These are phyloP conservation scores for Limonius californicus DNA, from an alignment of 1,140 invertebrate genomes.

Conservation along the genomic window DNA sequence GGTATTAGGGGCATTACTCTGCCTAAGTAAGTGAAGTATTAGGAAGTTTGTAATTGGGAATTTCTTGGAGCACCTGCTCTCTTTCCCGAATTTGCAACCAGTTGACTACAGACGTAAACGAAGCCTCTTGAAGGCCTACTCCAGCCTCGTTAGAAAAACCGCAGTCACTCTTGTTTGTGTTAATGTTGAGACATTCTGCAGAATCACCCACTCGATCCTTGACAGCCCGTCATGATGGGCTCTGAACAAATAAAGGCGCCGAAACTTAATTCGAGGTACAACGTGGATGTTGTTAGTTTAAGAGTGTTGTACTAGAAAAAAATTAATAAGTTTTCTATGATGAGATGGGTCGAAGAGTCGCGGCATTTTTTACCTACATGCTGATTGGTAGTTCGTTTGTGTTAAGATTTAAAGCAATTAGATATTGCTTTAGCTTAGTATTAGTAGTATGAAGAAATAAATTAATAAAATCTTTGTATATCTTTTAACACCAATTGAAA, in stretches of 20 bases:
- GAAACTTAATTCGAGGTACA: not conserved
- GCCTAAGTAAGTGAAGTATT: not conserved
- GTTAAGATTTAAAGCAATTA: too few relatives aligned
- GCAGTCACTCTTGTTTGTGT: conserved; percentile 4
- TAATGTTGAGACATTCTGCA: not conserved
- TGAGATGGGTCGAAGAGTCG: too few relatives aligned
- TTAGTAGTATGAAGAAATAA: too few relatives aligned
- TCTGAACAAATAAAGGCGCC: not conserved
- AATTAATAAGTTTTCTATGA: too few relatives aligned
- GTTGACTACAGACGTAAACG: too few relatives aligned
- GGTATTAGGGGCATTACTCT: too few relatives aligned
- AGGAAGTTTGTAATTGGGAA: not conserved
- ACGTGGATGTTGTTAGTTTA: not conserved
- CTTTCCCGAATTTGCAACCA: not conserved
- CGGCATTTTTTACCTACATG: too few relatives aligned
- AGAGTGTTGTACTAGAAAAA: too few relatives aligned
- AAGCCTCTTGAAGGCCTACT: not conserved
- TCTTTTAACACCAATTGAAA: too few relatives aligned
- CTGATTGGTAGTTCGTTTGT: too few relatives aligned
- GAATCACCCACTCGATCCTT: not conserved
- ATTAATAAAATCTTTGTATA: too few relatives aligned
- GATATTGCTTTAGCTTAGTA: too few relatives aligned
- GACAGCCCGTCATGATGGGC: not conserved
- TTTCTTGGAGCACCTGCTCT: not conserved
- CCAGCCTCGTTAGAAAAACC: not conserved